Evolutionary conservation across 1,140 invertebrate genomes (phyloP).

Genomic region (Drosophila miranda): DNA sequence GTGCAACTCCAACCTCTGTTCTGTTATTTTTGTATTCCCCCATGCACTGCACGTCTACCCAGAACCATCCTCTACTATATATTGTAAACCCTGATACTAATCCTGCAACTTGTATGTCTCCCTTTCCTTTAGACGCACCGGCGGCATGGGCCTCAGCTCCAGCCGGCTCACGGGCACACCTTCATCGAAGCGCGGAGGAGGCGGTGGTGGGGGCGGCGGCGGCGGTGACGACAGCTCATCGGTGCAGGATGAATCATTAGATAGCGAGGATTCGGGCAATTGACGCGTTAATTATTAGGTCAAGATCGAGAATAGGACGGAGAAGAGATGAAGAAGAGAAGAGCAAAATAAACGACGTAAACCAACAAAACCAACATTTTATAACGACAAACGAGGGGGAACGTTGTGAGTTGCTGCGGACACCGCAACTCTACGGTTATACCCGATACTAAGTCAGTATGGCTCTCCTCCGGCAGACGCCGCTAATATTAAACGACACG

Average conservation of each 20-base stretch:
- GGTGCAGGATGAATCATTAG: constrained; percentile 87
- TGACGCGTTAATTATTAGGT: constrained; percentile 75
- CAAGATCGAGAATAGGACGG: constrained; percentile 21
- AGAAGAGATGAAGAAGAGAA: constrained; percentile 31
- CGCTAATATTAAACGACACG: too few relatives aligned
- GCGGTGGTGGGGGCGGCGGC: constrained; percentile 61
- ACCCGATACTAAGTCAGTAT: too few relatives aligned
- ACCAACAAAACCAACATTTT: constrained; percentile 55
- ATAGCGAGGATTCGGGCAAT: constrained; percentile 85
- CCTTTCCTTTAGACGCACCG: constrained; percentile 72
- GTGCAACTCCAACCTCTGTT: neutral
- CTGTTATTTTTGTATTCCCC: neutral
- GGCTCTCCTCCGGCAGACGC: too few relatives aligned
- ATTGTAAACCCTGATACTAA: neutral
- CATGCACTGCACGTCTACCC: constrained; percentile 15
- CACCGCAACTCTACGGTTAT: too few relatives aligned
- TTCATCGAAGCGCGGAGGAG: constrained; percentile 71
- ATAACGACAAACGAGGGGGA: too few relatives aligned
- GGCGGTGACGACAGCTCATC: constrained; percentile 85
- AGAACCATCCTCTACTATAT: neutral
- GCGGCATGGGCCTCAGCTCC: constrained; percentile 81
- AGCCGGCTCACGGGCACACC: constrained; percentile 80
- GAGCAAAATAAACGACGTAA: constrained; percentile 71
- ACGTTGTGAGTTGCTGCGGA: too few relatives aligned
- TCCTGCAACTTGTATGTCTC: neutral